Evolutionary conservation across 2,888 invertebrate genomes (phyloP).

Genomic region (Microplitis manilae): DNA sequence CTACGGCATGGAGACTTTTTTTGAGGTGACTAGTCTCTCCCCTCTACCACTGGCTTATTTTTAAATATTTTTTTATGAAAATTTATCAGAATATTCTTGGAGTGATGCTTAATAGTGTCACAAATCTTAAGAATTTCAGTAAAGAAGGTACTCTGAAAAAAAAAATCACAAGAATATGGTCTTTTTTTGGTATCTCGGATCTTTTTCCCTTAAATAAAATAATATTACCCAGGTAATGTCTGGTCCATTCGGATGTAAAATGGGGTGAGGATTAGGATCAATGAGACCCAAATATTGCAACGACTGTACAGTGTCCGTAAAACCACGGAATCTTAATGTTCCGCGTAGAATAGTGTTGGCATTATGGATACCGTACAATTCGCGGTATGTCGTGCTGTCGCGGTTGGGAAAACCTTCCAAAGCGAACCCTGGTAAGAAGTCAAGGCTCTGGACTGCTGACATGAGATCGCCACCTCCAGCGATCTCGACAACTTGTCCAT

Average conservation of each 20-base stretch:
- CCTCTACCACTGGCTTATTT: no score
- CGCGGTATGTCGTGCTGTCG: constrained; percentile 91
- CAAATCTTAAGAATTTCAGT: no score
- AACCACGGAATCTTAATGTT: constrained; percentile 93
- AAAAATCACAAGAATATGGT: no score
- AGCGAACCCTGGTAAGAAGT: constrained; percentile 96
- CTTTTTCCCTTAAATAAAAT: background rate
- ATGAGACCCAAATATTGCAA: constrained; percentile 91
- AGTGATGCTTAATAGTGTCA: no score
- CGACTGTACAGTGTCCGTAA: constrained; percentile 89
- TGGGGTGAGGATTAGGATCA: constrained; percentile 87
- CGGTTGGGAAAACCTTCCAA: constrained; percentile 97
- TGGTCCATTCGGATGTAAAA: constrained; percentile 95
- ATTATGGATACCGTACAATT: constrained; percentile 89
- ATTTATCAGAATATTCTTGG: no score
- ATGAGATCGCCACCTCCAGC: constrained; percentile 91
- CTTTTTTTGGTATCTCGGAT: no score
- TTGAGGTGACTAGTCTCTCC: no score
- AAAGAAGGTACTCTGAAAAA: no score
- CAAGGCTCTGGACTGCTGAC: constrained; percentile 83
- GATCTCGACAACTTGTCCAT: constrained; percentile 90
- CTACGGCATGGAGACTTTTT: no score
- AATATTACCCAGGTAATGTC: constrained; percentile 91
- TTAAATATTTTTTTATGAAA: no score
- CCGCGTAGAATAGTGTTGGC: constrained; percentile 93